Evolutionary conservation across 2,797 vertebrate species (phyloP), one percentile per base, ranked within the genome.

Genomic region (Linurgus olivaceus): DNA sequence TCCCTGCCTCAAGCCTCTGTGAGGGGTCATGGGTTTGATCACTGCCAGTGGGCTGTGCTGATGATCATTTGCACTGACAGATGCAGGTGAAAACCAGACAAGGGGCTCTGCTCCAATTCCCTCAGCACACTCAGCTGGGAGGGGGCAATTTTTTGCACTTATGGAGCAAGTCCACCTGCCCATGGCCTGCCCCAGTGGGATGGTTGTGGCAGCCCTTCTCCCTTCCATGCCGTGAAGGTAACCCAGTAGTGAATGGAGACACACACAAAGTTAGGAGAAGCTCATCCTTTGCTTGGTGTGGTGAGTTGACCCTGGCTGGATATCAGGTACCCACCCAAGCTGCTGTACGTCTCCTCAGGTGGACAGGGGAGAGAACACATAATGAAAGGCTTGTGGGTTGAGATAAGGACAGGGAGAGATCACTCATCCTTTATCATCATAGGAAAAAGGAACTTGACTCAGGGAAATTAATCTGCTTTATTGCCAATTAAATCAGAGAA

Each of bases 151-250:
- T 50, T 86, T n/a, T 25, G 7, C 51, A 2, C 25, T n/a, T 3
- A 29, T 1, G 13, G 17, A 51, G 6, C 0, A 0, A 85, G 35
- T 10, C 6, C 4, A 6, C 9, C n/a, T 0, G 5, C 40, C 44
- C 21, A 5, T 23, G 42, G 35, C 47, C 38, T 71, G 54, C 25
- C 24, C 11, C 11, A 17, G 28, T 1, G 2, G 52, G 7, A 17
- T 13, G 48, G 16, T 3, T 29, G 17, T 29, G 48, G 26, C 25
- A 59, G 52, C 0, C 0, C 26, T 78, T 78, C 20, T 68, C 13
- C 18, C 17, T 54, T 52, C 33, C 6, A 9, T 21, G 11, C 47
- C 26, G 0, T 11, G 42, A 37, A 52, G n/a, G 10, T 33, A 72
- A 33, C 21, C 21, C 20, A 20, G 26, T 3, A 42, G 38, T 1